A percentile compares a stretch with the other conserved stretches of the same genome.
These are phyloP conservation scores for Cnemophilus loriae DNA, from an alignment of 2,113 vertebrate genomes.

Conservation along the genomic window DNA sequence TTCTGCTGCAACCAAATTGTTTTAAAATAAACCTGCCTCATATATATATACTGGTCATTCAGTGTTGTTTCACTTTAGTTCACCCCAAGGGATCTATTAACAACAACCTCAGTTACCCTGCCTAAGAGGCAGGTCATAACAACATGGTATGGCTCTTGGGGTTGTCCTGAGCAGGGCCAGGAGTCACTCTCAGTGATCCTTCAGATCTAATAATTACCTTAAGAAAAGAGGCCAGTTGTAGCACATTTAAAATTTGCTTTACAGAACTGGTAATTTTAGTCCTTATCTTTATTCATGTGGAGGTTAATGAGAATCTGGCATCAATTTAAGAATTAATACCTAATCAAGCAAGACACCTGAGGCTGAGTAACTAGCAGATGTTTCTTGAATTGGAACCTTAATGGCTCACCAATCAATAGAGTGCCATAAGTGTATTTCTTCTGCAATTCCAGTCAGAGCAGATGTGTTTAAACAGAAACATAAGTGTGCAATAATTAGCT, in stretches of 20 bases:
- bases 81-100: not conserved
- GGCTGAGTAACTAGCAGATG: constrained; percentile 29
- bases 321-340: constrained; percentile 47
- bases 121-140: not conserved
- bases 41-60: not conserved
- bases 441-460: not conserved
- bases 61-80: not conserved
- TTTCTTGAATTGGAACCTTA: constrained; percentile 44
- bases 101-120: not conserved
- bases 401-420: constrained; percentile 25
- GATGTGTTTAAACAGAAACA: constrained; percentile 35
- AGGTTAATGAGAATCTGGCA: constrained; percentile 32
- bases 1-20: not conserved
- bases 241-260: not conserved
- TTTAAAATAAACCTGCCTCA: not conserved
- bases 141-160: not conserved
- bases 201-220: not conserved
- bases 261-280: not conserved
- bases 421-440: not conserved
- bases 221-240: not conserved
- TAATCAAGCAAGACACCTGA: constrained; percentile 54
- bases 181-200: not conserved
- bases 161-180: not conserved
- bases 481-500: constrained; percentile 19
- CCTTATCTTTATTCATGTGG: not conserved